Evolutionary conservation across 2,113 vertebrate species (phyloP), one percentile per base, ranked within the genome.

Genomic region (Campylorhamphus procurvoides): DNA sequence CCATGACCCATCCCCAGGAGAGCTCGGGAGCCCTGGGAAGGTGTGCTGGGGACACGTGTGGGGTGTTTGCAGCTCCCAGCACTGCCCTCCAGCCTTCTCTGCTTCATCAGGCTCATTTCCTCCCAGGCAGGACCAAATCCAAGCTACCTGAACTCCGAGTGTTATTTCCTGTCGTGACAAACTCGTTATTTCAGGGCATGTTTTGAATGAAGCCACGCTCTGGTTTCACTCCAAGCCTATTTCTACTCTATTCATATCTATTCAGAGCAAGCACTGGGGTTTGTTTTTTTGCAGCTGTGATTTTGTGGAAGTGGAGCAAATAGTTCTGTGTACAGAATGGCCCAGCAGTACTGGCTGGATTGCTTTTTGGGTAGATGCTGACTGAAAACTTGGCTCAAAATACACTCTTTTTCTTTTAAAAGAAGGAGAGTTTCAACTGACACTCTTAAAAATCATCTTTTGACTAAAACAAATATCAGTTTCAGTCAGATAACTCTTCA

Each of bases 251-350:
- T 23, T 79, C 16, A 18, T 58, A 0, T 75, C 63, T n/a, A 29
- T 68, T 89, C 85, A 90, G 55, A 93, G 84, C 47, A 27, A 88
- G 49, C 40, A 12, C 20, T 35, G 73, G 67, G 74, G 7, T 60
- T 94, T 94, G 89, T 91, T 47, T 85, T 85, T 87, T 93, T 87
- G 60, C 73, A 84, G 33, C 58, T 89, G 75, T 28, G 79, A 14
- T 71, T 90, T 96, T 81, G 83, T 63, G 68, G 67, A 46, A 68
- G 39, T 72, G 33, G 58, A 87, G 22, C 33, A 85, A 82, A 77
- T 72, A 89, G 76, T 69, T 68, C 35, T n/a, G 46, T 71, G 6
- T 53, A 16, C 47, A 71, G 59, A 5, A 1, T 52, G 84, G 66
- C 47, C 81, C 63, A 67, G 42, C 49, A 4, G 22, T 58, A 28